phyloP scores from a whole-genome alignment of 2,797 vertebrate species.

The Allobates femoralis region DNA sequence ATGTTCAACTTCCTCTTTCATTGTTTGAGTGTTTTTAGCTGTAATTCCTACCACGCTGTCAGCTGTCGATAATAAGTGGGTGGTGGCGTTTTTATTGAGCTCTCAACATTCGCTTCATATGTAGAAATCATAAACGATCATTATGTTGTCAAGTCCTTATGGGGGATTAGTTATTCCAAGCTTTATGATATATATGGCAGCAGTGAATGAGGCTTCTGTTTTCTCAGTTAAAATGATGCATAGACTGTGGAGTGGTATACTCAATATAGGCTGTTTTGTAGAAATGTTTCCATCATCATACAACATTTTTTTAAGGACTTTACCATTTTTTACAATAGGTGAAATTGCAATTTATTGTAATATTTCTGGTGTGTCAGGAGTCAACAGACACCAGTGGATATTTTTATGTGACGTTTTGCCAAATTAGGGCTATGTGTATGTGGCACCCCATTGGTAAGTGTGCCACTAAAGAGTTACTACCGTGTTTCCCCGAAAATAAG shows the following conservation, averaged over 20 bases:
- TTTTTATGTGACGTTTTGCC: too few relatives aligned
- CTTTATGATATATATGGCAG: background rate
- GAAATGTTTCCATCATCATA: background rate
- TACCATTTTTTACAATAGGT: too few relatives aligned
- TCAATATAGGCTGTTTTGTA: background rate
- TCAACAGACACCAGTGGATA: too few relatives aligned
- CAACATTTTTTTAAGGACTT: background rate
- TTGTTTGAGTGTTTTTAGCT: constrained; percentile 28
- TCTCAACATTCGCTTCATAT: constrained; percentile 1
- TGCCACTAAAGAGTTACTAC: too few relatives aligned
- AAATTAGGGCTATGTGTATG: too few relatives aligned
- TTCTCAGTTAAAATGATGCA: background rate
- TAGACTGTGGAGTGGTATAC: background rate
- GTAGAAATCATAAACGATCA: constrained; percentile 5
- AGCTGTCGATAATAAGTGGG: constrained; percentile 54
- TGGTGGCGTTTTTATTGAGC: constrained; percentile 22
- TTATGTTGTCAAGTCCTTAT: constrained; percentile 44
- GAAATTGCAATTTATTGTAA: too few relatives aligned
- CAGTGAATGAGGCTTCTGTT: background rate
- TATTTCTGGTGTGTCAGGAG: too few relatives aligned
- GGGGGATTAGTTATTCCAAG: background rate
- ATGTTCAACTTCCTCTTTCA: constrained; percentile 36
- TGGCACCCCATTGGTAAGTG: too few relatives aligned
- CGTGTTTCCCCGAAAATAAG: too few relatives aligned
- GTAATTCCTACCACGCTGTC: constrained; percentile 33